phyloP scores from a whole-genome alignment of 35 echinoderm and acorn worm species.

The Heliocidaris erythrogramma region DNA sequence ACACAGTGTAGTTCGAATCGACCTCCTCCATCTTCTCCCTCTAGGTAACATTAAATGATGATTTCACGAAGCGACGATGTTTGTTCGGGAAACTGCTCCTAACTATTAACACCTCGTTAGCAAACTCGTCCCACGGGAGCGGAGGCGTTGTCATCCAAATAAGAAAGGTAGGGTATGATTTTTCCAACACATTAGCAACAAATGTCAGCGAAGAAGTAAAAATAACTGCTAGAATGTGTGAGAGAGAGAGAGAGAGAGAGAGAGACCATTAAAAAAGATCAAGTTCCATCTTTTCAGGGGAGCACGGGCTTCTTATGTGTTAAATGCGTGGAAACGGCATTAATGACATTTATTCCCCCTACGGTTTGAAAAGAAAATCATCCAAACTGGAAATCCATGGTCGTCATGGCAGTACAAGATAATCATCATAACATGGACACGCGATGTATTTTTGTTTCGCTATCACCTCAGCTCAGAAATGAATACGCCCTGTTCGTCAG shows the following conservation, averaged over 20 bases:
- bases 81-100: neutral
- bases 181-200: neutral
- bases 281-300: neutral
- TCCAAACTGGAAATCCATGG: neutral
- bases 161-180: neutral
- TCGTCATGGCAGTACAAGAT: neutral
- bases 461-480: neutral
- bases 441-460: neutral
- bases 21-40: neutral
- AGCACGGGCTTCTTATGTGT: neutral
- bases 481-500: neutral
- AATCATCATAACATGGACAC: neutral
- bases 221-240: neutral
- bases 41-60: neutral
- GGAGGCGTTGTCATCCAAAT: neutral
- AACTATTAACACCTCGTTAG: neutral
- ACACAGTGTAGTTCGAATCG: constrained; percentile 11
- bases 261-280: neutral
- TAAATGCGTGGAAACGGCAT: neutral
- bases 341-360: neutral
- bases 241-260: no score
- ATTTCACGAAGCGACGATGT: neutral
- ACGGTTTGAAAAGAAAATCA: neutral
- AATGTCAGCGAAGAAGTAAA: neutral
- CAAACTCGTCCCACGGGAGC: neutral